phyloP scores from a whole-genome alignment of 2,113 vertebrate genomes.

The Sceloporus undulatus region DNA sequence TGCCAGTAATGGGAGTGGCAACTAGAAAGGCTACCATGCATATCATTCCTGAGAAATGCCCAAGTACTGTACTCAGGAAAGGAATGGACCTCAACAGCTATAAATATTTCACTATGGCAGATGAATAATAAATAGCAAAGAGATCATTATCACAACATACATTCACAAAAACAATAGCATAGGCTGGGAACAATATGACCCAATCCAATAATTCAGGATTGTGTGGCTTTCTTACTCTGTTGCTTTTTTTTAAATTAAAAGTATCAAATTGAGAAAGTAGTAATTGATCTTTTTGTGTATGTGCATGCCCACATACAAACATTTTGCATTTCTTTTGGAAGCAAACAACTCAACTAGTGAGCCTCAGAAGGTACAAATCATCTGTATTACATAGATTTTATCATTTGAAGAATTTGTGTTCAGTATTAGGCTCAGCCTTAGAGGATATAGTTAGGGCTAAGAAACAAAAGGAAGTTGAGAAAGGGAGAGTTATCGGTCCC shows the following conservation, averaged over 20 bases:
- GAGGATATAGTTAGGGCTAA: too few relatives aligned
- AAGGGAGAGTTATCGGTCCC: too few relatives aligned
- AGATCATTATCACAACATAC: constrained; percentile 68
- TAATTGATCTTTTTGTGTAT: constrained; percentile 44
- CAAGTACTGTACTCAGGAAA: constrained; percentile 51
- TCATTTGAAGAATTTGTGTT: too few relatives aligned
- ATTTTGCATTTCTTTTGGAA: background rate
- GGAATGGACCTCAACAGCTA: constrained; percentile 59
- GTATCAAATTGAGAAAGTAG: constrained; percentile 47
- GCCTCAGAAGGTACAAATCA: constrained; percentile 19
- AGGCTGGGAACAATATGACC: constrained; percentile 73
- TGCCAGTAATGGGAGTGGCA: constrained; percentile 25
- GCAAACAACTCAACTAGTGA: constrained; percentile 16
- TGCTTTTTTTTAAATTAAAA: background rate
- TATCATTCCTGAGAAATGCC: constrained; percentile 59
- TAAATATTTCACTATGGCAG: constrained; percentile 65
- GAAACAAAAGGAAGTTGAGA: too few relatives aligned
- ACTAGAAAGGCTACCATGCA: constrained; percentile 41
- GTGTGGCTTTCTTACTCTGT: background rate
- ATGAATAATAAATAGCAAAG: constrained; percentile 68
- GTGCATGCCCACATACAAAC: background rate
- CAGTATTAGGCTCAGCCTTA: too few relatives aligned
- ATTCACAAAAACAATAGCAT: constrained; percentile 67
- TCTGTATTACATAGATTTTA: background rate
- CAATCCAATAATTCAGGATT: constrained; percentile 55